Conservation (phyloP, 2,797 vertebrate genomes). For the Neosilurus mollespiculum region DNA sequence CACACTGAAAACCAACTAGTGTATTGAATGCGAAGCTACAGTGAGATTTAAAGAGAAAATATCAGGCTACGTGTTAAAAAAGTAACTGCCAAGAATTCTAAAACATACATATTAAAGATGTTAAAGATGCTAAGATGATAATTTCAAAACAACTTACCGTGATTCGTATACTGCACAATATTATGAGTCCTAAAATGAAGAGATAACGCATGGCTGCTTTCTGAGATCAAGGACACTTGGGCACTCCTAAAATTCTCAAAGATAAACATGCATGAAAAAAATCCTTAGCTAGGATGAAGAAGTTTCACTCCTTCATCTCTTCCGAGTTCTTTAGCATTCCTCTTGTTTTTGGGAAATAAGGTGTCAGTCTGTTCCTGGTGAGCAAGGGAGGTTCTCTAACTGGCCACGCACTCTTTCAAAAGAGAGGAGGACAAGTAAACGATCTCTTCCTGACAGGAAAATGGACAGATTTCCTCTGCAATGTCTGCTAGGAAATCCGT, state of each 20-base stretch:
- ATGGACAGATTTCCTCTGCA: slow-evolving; percentile 80
- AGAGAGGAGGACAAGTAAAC: slow-evolving; percentile 58
- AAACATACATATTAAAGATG: not conserved
- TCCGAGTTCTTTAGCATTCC: not conserved
- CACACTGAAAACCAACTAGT: not conserved
- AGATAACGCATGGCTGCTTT: slow-evolving; percentile 55
- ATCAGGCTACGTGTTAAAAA: not conserved
- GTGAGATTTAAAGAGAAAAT: not conserved
- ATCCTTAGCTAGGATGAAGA: slow-evolving; percentile 1
- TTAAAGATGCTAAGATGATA: not conserved
- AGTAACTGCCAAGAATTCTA: not conserved
- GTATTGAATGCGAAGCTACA: not conserved
- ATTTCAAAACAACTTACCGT: slow-evolving; percentile 44
- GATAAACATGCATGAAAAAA: slow-evolving; percentile 35
- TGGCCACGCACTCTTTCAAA: slow-evolving; percentile 34
- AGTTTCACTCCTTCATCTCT: slow-evolving; percentile 14
- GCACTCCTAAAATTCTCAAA: slow-evolving; percentile 36
- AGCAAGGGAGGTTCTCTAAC: slow-evolving; percentile 33
- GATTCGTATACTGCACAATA: slow-evolving; percentile 42
- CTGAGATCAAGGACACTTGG: slow-evolving; percentile 12
- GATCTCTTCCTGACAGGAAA: slow-evolving; percentile 78
- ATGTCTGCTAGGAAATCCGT: slow-evolving; percentile 81
- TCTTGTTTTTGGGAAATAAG: slow-evolving; percentile 29
- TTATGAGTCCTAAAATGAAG: slow-evolving; percentile 46
- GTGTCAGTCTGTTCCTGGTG: slow-evolving; percentile 14